A percentile compares a stretch with the other conserved stretches of the same genome.
phyloP scores from a whole-genome alignment of 2,113 vertebrate genomes.

The Eurystomus gularis region DNA sequence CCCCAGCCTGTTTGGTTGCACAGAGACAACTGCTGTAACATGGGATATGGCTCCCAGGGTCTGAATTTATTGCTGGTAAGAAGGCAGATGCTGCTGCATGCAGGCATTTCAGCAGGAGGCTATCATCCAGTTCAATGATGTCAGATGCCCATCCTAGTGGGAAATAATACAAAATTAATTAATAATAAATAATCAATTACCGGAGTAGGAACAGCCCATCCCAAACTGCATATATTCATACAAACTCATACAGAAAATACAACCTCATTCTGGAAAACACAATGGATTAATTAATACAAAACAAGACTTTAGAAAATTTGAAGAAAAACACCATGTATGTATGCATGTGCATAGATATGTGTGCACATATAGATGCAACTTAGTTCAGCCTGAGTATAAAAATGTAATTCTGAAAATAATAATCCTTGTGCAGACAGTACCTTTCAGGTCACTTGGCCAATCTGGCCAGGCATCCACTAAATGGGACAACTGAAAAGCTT shows the following conservation, averaged over 20 bases:
- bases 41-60: background rate
- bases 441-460: background rate
- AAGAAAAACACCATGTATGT: rapidly evolving
- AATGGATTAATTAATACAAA: background rate
- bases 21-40: background rate
- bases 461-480: background rate
- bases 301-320: background rate
- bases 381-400: background rate
- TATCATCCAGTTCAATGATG: background rate
- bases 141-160: background rate
- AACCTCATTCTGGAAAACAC: background rate
- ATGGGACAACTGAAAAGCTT: background rate
- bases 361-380: background rate
- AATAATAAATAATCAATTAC: background rate
- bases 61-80: background rate
- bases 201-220: background rate
- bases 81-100: background rate
- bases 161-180: background rate
- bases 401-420: background rate
- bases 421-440: background rate
- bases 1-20: background rate
- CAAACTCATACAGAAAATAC: background rate
- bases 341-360: background rate
- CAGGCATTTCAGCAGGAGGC: background rate
- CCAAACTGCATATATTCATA: background rate